phyloP scores from a whole-genome alignment of 2,888 invertebrate species.

The Sipha maydis region DNA sequence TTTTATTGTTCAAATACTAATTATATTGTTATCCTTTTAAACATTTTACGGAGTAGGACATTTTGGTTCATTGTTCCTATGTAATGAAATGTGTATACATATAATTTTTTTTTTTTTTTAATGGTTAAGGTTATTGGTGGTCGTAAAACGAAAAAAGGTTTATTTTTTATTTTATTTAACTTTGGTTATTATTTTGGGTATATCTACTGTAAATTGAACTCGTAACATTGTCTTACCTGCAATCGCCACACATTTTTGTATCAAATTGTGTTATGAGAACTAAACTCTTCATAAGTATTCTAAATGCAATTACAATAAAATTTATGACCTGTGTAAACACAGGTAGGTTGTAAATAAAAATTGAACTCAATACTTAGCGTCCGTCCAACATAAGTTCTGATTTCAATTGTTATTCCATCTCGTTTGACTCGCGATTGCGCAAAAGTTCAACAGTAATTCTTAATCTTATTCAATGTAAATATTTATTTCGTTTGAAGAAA shows the following conservation, averaged over 20 bases:
- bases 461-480: neutral
- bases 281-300: neutral
- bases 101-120: slow-evolving; percentile 19
- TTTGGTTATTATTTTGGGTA: neutral
- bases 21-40: neutral
- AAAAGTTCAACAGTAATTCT: neutral
- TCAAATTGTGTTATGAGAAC: neutral
- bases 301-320: neutral
- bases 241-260: neutral
- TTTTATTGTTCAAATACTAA: slow-evolving; percentile 33
- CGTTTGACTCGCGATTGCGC: no score
- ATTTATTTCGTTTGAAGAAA: neutral
- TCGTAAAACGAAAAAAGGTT: slow-evolving; percentile 4
- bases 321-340: neutral
- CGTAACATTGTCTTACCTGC: neutral
- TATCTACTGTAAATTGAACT: neutral
- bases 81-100: slow-evolving; percentile 10
- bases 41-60: neutral
- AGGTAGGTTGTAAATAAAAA: neutral
- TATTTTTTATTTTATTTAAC: neutral
- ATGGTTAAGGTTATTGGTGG: slow-evolving; percentile 16
- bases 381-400: neutral
- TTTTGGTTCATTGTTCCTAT: slow-evolving; percentile 13
- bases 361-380: neutral
- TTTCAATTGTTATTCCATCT: neutral